These are phyloP conservation scores for Ctenodactylus gundi DNA, from an alignment of 2,113 vertebrate species.

Conservation along the genomic window DNA sequence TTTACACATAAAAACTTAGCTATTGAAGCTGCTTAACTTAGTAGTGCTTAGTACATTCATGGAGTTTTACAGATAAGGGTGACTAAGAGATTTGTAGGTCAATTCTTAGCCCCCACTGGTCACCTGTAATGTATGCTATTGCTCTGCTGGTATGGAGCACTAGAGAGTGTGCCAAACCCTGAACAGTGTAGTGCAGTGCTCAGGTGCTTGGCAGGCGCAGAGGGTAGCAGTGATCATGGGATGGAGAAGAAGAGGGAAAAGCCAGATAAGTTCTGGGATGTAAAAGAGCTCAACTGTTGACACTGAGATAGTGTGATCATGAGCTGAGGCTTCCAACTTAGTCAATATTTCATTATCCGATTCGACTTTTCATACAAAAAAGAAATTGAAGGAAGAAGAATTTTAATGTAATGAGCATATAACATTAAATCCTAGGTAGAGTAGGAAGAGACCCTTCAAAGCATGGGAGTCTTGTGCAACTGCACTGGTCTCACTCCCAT, in stretches of 20 bases:
- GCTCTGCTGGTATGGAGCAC: neutral
- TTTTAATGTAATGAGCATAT: neutral
- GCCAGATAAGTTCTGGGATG: neutral
- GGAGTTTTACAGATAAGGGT: neutral
- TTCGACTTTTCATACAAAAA: neutral
- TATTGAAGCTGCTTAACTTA: neutral
- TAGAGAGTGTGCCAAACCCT: neutral
- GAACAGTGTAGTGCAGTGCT: neutral
- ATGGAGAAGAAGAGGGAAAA: neutral
- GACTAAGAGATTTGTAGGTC: neutral
- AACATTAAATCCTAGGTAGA: neutral
- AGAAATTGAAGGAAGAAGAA: neutral
- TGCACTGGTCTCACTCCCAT: neutral
- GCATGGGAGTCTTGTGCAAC: neutral
- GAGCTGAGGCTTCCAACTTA: neutral
- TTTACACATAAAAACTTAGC: slow-evolving; percentile 28
- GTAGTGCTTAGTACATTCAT: slow-evolving; percentile 17
- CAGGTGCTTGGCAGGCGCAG: neutral
- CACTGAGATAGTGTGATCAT: neutral
- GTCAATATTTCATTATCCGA: neutral
- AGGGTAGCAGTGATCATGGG: neutral
- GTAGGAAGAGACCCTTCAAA: neutral
- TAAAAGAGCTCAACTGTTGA: neutral
- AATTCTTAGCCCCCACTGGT: neutral
- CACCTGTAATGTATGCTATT: neutral